Base-by-base conservation (phyloP, 1,140 invertebrate genomes). In the Cotesia typhae region DNA sequence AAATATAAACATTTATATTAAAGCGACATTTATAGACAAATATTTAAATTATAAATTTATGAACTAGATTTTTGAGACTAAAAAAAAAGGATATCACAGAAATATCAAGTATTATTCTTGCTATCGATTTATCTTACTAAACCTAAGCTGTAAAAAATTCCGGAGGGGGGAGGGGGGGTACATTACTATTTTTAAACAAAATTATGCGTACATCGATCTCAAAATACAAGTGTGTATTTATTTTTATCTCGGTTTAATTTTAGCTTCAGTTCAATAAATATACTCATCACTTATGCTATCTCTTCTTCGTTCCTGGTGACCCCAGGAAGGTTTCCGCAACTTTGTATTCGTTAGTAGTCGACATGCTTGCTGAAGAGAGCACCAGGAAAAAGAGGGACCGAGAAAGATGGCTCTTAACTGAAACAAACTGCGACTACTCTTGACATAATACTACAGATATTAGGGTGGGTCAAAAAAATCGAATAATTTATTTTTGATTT, bases 261-360 rank as follows among this genome's bases (percentile, higher is more conserved):
- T 70, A 70, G 70, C 6, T 61, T 52, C 14, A 67, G 38, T 12
- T 57, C 17, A 67, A 37, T 52, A 37, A 6, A 52, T 64, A 51
- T 66, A 64, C 28, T 71, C 67, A 41, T 69, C 17, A 3, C 17
- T 55, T 28, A 59, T 59, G 14, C 6, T 59, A 59, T 20, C 4
- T 59, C 57, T 59, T 59, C 20, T 20, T 75, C 41, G 59, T 28
- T 28, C 28, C 1, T 28, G 28, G 36, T 35, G 71, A 75, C 70
- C 64, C 67, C 37, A 47, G 7, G 14, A 67, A 61, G 73, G 12
- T 38, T 57, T 51, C 53, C 37, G 70, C 70, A 79, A 65, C 77
- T 81, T 80, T 76, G 78, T 81, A 80, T 81, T 81, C 79, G 79
- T 81, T 81, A 81, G 68, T 66, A 38, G 73, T 67, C 55, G 70